A percentile compares a stretch with the other conserved stretches of the same genome.
phyloP scores from a whole-genome alignment of 2,113 vertebrate species.

The Hoplias malabaricus region DNA sequence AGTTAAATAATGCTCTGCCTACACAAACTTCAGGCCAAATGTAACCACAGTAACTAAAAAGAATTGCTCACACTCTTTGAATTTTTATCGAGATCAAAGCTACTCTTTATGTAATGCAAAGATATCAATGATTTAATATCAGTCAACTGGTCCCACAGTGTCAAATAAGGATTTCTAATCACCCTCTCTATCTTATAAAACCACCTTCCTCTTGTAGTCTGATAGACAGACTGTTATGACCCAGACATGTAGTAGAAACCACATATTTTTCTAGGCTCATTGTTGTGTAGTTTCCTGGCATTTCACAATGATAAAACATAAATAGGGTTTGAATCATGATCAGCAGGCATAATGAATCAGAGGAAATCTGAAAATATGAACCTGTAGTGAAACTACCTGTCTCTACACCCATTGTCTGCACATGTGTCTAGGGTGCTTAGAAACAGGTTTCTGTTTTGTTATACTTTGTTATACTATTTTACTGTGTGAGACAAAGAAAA shows the following conservation, averaged over 20 bases:
- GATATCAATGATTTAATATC: too few species aligned
- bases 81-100: not conserved
- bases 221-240: not conserved
- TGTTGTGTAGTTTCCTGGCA: not conserved
- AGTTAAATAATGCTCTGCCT: not conserved
- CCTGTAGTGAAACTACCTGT: not conserved
- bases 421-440: not conserved
- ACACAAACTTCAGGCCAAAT: not conserved
- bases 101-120: not conserved
- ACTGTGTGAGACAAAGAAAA: not conserved
- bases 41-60: not conserved
- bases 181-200: not conserved
- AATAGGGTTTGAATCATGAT: not conserved
- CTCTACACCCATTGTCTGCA: not conserved
- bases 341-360: not conserved
- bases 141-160: not conserved
- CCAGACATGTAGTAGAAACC: not conserved
- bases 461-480: not conserved
- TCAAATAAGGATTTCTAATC: not conserved
- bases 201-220: not conserved
- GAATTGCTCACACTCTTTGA: not conserved
- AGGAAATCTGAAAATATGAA: not conserved
- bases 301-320: not conserved
- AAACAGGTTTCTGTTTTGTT: not conserved
- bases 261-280: not conserved